These are phyloP conservation scores for Meiosimyza platycephala DNA, from an alignment of 2,888 invertebrate genomes.

Conservation along the genomic window DNA sequence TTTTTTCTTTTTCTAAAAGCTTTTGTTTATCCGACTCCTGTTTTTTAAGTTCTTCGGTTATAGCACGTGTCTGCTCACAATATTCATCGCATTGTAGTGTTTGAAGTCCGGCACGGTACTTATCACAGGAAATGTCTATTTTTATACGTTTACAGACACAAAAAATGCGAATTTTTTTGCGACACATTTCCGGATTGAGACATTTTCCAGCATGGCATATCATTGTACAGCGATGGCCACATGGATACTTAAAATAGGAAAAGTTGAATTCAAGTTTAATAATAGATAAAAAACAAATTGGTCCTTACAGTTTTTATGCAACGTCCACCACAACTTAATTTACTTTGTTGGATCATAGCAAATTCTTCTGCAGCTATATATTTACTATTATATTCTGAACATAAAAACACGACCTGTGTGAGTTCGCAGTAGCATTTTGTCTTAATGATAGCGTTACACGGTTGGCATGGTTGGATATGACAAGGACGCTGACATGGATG, in stretches of 20 bases:
- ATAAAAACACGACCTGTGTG: constrained; percentile 79
- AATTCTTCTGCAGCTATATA: constrained; percentile 67
- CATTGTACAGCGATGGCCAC: constrained; percentile 84
- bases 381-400: constrained; percentile 74
- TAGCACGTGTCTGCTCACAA: constrained; percentile 72
- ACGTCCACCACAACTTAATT: constrained; percentile 79
- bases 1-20: constrained; percentile 71
- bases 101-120: constrained; percentile 65
- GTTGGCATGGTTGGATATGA: constrained; percentile 80
- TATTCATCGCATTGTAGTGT: constrained; percentile 73
- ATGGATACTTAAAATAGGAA: constrained; percentile 72
- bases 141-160: constrained; percentile 85
- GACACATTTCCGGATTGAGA: constrained; percentile 75
- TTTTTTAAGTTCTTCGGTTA: constrained; percentile 69
- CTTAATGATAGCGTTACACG: constrained; percentile 78
- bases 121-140: constrained; percentile 77
- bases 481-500: constrained; percentile 80
- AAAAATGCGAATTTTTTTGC: constrained; percentile 81
- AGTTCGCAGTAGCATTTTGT: constrained; percentile 86
- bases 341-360: constrained; percentile 50
- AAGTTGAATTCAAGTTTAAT: neutral
- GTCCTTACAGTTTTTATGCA: constrained; percentile 82
- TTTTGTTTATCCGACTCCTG: constrained; percentile 71
- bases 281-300: neutral
- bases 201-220: constrained; percentile 82